Evolutionary conservation across 2,888 invertebrate species (phyloP).

Genomic region (Drosophila colorata): DNA sequence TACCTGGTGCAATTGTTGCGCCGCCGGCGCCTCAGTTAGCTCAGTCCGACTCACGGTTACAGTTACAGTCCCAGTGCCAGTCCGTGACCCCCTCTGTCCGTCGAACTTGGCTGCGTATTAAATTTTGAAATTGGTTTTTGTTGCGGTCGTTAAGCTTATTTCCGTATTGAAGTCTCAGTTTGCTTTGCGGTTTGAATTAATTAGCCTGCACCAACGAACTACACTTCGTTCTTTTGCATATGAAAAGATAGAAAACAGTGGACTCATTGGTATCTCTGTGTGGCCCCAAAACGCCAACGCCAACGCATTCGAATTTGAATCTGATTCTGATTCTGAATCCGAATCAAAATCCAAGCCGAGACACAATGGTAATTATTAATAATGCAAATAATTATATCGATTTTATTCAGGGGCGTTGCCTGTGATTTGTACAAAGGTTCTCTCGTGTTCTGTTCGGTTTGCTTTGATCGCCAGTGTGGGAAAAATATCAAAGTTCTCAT

Average conservation of each 20-base stretch:
- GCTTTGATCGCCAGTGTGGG: conserved; percentile 69
- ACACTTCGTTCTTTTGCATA: conserved; percentile 65
- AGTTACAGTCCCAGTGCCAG: neutral
- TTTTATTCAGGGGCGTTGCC: conserved; percentile 78
- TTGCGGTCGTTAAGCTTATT: conserved; percentile 78
- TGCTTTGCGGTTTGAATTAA: conserved; percentile 78
- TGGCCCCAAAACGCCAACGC: conserved; percentile 74
- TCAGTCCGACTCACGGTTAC: conserved; percentile 17
- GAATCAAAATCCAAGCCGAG: conserved; percentile 42
- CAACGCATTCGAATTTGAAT: conserved; percentile 60
- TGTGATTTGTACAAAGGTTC: conserved; percentile 58
- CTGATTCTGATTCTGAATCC: conserved; percentile 38
- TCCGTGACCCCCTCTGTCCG: neutral
- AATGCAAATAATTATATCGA: conserved; percentile 80
- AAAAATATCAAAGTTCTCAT: conserved; percentile 64
- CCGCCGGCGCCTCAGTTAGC: conserved; percentile 69
- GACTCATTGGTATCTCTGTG: conserved; percentile 44
- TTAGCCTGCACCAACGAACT: conserved; percentile 68
- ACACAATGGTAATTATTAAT: conserved; percentile 81
- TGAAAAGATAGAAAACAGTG: conserved; percentile 34
- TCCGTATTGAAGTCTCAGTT: conserved; percentile 74
- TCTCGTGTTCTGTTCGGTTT: conserved; percentile 60
- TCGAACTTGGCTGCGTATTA: conserved; percentile 61
- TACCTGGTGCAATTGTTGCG: conserved; percentile 73
- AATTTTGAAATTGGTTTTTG: conserved; percentile 79